A percentile compares a stretch with the other conserved stretches of the same genome.
These are phyloP conservation scores for Pelodytes ibericus DNA, from an alignment of 2,797 vertebrate species.

Conservation along the genomic window DNA sequence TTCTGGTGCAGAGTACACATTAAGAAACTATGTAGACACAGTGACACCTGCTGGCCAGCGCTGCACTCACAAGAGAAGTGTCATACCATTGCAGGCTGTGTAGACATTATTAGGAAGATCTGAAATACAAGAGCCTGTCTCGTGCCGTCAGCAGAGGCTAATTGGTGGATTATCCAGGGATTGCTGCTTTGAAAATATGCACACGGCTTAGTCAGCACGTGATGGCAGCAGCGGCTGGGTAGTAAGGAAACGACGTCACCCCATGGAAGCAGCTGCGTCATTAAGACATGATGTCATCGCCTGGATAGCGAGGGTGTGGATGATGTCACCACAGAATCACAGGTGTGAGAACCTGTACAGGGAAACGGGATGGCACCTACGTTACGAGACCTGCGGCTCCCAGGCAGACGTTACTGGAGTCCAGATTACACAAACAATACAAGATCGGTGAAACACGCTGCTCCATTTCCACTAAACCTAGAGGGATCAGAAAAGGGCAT, in stretches of 20 bases:
- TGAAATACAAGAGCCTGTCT: neutral
- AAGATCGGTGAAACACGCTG: neutral
- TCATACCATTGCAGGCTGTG: neutral
- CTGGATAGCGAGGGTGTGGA: neutral
- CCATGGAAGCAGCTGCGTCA: too few relatives aligned
- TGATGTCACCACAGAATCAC: neutral
- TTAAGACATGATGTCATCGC: too few relatives aligned
- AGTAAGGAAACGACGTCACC: too few relatives aligned
- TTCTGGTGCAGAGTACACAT: neutral
- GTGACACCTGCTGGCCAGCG: conserved; percentile 36
- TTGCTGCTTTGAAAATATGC: too few relatives aligned
- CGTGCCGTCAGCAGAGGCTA: neutral
- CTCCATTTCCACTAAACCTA: neutral
- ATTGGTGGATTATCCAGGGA: neutral
- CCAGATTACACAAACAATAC: neutral
- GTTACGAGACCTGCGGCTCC: neutral
- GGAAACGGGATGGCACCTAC: neutral
- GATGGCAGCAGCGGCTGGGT: too few relatives aligned
- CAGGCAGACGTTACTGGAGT: neutral
- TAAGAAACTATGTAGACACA: conserved; percentile 3
- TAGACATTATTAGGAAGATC: neutral
- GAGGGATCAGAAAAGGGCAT: conserved; percentile 7
- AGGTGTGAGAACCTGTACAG: too few relatives aligned
- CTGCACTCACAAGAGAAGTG: neutral
- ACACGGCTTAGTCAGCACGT: too few relatives aligned